Base-by-base conservation (phyloP, 2,113 vertebrate genomes). In the Aviceda subcristata region DNA sequence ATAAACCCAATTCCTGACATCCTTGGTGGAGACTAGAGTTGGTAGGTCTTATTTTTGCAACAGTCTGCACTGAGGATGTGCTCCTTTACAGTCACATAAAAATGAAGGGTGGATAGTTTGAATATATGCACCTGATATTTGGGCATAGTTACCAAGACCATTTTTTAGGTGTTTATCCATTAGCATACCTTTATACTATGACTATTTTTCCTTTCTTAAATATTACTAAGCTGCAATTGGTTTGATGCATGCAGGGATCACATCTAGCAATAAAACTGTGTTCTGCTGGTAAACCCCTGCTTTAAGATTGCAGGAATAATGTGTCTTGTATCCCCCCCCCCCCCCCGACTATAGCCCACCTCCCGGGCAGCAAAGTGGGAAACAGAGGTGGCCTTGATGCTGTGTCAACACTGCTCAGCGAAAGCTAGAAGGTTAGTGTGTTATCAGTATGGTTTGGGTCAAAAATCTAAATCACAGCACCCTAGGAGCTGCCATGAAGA, bases 321-420 rank as follows among this genome's bases (percentile, higher is more conserved):
- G 16, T 5, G 50, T 50, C 23, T 50, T 50, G 23, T 24, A 24
- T 50, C 1, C 3, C 18, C 9, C 5, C n/a, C n/a, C n/a, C n/a
- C n/a, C n/a, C n/a, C n/a, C n/a, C n/a, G 57, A 36, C 57, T 62
- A 9, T 16, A 50, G 56, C n/a, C 56, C 41, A 50, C 24, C 5
- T 22, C 17, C 7, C 6, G 43, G 30, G 11, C 15, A 10, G 8
- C 11, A 63, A 57, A 63, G 38, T 27, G 41, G 57, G 43, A 67
- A 50, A n/a, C 11, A 67, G 29, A 32, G 13, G 10, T 0, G 0
- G n/a, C n/a, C 38, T 82, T 27, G 36, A 11, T 43, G 9, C 59
- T 55, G 6, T 43, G 15, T 64, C 38, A 75, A 26, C 9, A 18
- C 16, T 43, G 21, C 16, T 72, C n/a, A 67, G 53, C 2, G 1